phyloP scores from a whole-genome alignment of 1,140 invertebrate genomes.

The Trigoniulus corallinus region DNA sequence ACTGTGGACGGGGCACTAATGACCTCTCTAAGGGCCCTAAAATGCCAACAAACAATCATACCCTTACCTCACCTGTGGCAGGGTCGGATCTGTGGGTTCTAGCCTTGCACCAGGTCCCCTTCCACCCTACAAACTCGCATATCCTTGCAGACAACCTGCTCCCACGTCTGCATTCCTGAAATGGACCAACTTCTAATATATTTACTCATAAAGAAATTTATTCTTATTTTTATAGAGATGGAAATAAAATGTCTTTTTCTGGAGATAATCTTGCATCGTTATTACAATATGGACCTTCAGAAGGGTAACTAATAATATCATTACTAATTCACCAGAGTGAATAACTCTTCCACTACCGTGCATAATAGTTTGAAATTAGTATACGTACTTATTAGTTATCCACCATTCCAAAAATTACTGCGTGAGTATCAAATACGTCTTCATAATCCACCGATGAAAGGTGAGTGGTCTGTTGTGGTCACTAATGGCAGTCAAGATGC shows the following conservation, averaged over 20 bases:
- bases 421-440: constrained; percentile 41
- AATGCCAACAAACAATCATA: too few species aligned
- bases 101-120: too few species aligned
- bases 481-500: constrained; percentile 59
- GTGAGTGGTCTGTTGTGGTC: constrained; percentile 40
- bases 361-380: constrained; percentile 10
- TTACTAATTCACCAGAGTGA: constrained; percentile 9
- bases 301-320: constrained; percentile 33
- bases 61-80: too few species aligned
- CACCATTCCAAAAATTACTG: constrained; percentile 41
- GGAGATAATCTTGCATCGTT: constrained; percentile 38
- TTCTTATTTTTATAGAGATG: constrained; percentile 25
- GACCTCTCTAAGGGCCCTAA: too few species aligned
- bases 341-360: constrained; percentile 8
- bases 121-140: too few species aligned
- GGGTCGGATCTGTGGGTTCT: too few species aligned
- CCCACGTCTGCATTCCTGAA: too few species aligned
- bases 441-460: constrained; percentile 46
- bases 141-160: too few species aligned
- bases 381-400: too few species aligned
- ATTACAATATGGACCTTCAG: constrained; percentile 53
- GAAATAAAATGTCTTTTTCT: constrained; percentile 35
- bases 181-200: background rate
- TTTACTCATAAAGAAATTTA: background rate
- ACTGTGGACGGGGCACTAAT: too few species aligned